Evolutionary conservation across 1,140 invertebrate species (phyloP).

Genomic region (Odontomachus brunneus): DNA sequence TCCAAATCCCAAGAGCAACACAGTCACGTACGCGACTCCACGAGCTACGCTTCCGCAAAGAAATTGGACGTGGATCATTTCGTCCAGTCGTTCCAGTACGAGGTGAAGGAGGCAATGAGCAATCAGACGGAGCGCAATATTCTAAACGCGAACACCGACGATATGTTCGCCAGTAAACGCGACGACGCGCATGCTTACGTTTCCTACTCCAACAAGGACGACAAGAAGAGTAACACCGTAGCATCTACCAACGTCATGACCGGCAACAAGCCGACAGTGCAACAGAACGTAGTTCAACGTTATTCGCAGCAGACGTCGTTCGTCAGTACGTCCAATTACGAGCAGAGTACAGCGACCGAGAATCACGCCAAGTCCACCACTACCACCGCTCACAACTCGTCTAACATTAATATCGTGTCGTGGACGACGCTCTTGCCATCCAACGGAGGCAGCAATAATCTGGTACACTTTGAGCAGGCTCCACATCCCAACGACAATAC

Average conservation of each 20-base stretch:
- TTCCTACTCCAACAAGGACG: conserved; percentile 67
- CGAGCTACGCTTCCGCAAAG: conserved; percentile 72
- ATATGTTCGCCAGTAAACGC: too few relatives aligned
- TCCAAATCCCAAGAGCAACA: conserved; percentile 66
- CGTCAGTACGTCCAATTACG: conserved; percentile 78
- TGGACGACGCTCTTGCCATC: conserved; percentile 83
- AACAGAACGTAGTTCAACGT: conserved; percentile 57
- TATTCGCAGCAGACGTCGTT: conserved; percentile 77
- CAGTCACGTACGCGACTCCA: conserved; percentile 67
- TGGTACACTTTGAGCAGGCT: conserved; percentile 78
- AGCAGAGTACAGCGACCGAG: conserved; percentile 76
- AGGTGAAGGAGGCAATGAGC: conserved; percentile 61
- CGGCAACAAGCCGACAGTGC: conserved; percentile 46
- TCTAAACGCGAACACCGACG: conserved; percentile 51
- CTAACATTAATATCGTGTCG: conserved; percentile 84
- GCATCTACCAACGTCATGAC: conserved; percentile 60
- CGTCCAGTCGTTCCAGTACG: conserved; percentile 72
- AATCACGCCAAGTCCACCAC: conserved; percentile 80
- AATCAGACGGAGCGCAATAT: conserved; percentile 42
- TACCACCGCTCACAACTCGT: conserved; percentile 82
- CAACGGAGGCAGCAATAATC: conserved; percentile 71
- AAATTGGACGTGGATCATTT: conserved; percentile 76
- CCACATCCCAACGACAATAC: conserved; percentile 71
- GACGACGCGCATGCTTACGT: conserved; percentile 65
- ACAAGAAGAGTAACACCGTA: conserved; percentile 68